Conservation (phyloP, 2,797 vertebrate genomes). For the Enteromius paludinosus region DNA sequence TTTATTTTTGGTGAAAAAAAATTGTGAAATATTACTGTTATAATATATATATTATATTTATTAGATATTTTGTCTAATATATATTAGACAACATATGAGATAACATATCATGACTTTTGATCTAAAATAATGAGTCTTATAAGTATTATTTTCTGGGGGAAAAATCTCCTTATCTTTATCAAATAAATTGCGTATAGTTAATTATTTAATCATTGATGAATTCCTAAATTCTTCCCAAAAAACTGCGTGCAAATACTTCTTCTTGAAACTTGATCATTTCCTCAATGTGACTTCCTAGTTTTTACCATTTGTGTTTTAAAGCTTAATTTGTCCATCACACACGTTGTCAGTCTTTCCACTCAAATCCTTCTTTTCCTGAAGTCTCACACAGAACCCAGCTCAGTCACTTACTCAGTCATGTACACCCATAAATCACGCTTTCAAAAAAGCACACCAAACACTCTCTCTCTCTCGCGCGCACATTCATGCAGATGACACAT, state of each 20-base stretch:
- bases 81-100: no score
- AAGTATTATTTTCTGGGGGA: neutral
- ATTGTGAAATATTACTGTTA: neutral
- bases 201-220: neutral
- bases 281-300: neutral
- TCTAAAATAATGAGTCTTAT: neutral
- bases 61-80: no score
- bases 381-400: conserved; percentile 23
- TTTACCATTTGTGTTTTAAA: neutral
- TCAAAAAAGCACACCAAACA: conserved; percentile 42
- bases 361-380: conserved; percentile 32
- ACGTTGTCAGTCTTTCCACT: conserved; percentile 27
- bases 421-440: conserved; percentile 39
- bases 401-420: conserved; percentile 27
- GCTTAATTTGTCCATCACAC: conserved; percentile 14
- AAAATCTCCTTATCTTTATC: neutral
- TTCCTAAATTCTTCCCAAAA: neutral
- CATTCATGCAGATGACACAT: conserved; percentile 42
- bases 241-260: neutral
- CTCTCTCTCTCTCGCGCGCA: neutral
- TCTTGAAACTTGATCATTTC: neutral
- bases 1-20: neutral
- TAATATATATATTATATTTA: no score
- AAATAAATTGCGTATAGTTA: neutral
- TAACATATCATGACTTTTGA: neutral